phyloP scores from a whole-genome alignment of 1,140 invertebrate genomes.

The Pararge aegeria region DNA sequence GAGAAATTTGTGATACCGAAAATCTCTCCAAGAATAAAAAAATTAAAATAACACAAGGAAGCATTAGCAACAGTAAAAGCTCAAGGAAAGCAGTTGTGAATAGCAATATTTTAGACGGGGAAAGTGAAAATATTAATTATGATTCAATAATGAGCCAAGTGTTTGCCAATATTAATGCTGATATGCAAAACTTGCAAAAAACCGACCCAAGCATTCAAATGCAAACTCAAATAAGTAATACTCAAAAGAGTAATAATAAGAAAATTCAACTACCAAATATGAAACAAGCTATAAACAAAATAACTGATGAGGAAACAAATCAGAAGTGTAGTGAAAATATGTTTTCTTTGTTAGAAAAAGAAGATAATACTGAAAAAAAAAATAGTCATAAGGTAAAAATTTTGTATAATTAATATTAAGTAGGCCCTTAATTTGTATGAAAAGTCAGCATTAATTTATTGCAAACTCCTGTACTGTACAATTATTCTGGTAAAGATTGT shows the following conservation, averaged over 20 bases:
- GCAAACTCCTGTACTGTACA: too few species aligned
- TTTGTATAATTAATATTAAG: neutral
- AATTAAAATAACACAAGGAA: slow-evolving; percentile 30
- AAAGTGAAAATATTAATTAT: slow-evolving; percentile 58
- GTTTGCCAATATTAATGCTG: slow-evolving; percentile 63
- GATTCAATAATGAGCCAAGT: slow-evolving; percentile 60
- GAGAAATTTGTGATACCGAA: slow-evolving; percentile 40
- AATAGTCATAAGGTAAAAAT: slow-evolving; percentile 11
- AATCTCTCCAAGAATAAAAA: slow-evolving; percentile 46
- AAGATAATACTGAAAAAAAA: slow-evolving; percentile 21
- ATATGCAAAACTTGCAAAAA: slow-evolving; percentile 43
- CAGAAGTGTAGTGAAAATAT: slow-evolving; percentile 60
- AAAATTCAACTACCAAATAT: slow-evolving; percentile 5
- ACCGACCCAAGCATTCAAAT: slow-evolving; percentile 18
- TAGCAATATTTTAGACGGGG: slow-evolving; percentile 17
- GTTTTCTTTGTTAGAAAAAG: slow-evolving; percentile 54
- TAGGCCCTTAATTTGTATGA: neutral
- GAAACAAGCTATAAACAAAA: slow-evolving; percentile 18
- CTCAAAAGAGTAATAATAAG: slow-evolving; percentile 15
- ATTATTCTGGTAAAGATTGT: too few species aligned
- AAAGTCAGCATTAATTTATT: too few species aligned
- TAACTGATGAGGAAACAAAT: slow-evolving; percentile 25
- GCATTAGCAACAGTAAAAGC: slow-evolving; percentile 17
- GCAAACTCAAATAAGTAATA: slow-evolving; percentile 19
- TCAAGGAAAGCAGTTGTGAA: slow-evolving; percentile 15